Base-by-base conservation (phyloP, 2,888 invertebrate genomes). In the Phymatocera aterrima region DNA sequence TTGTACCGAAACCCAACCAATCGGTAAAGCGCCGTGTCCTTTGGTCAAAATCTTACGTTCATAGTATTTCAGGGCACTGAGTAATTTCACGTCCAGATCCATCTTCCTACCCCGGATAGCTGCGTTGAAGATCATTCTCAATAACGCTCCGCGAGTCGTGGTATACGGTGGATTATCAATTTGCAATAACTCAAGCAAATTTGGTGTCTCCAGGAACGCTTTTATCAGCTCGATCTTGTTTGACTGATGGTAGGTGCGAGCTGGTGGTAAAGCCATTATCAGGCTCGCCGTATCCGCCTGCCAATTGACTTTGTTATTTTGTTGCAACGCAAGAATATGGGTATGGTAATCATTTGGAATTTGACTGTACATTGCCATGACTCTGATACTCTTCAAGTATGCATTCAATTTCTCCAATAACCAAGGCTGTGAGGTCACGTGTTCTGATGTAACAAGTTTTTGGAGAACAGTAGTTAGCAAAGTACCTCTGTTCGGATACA, bases 401-500 rank as follows among this genome's bases (percentile, higher is more conserved):
- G 24, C 78, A 18, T 34, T 28, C 3, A 82, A 40, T 34, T 80
- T 40, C 10, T 61, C 43, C 15, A 68, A 72, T 21, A 83, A 61
- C n/a, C 54, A 1, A 5, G 40, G 15, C 12, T 57, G 6, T n/a
- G 40, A 43, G 15, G 40, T 6, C 12, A 72, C 34, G 10, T 12
- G 51, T 21, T 75, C 10, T 28, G 75, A 57, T n/a, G 10, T n/a
- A 2, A 60, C 15, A 5, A 85, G 61, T 54, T 57, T 82, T 8
- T 78, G 72, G 6, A 85, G 77, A 12, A 82, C 46, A 5, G 68
- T 68, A 4, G 80, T 78, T 24, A 85, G 54, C 15, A 85, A 79
- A 31, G 81, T 70, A 8, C 80, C 82, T 79, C 80, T 81, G 75
- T 81, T 83, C 10, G 83, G 81, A 34, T 81, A 83, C 1, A 31